Conservation (phyloP, 2,797 vertebrate species). For the Esox masquinongy region DNA sequence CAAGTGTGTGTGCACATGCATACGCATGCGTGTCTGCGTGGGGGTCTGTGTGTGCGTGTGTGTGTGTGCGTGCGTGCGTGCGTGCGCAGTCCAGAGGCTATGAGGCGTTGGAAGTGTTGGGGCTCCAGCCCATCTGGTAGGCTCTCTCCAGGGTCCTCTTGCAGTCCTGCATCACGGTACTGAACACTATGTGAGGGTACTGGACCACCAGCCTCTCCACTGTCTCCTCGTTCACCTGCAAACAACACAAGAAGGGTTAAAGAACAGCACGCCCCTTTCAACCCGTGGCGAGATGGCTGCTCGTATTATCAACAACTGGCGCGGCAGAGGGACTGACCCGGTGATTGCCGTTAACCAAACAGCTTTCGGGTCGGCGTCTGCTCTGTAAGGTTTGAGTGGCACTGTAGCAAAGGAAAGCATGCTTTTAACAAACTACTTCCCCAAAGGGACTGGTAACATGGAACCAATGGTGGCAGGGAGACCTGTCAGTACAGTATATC, state of each 20-base stretch:
- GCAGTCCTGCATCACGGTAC: slow-evolving; percentile 98
- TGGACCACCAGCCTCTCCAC: slow-evolving; percentile 96
- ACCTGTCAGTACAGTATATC: not conserved
- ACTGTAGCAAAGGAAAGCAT: not conserved
- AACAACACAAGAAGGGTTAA: slow-evolving; percentile 24
- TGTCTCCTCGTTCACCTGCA: slow-evolving; percentile 93
- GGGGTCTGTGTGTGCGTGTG: not conserved
- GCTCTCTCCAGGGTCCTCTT: slow-evolving; percentile 97
- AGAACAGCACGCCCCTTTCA: not conserved
- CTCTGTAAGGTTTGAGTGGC: not conserved
- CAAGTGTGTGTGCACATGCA: slow-evolving; percentile 15
- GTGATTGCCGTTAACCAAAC: not conserved
- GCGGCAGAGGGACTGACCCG: not conserved
- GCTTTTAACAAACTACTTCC: not conserved
- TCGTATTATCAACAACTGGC: not conserved
- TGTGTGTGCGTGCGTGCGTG: not conserved
- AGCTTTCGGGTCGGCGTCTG: not conserved
- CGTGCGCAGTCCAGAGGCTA: slow-evolving; percentile 67
- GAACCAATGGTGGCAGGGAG: not conserved
- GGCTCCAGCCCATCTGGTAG: slow-evolving; percentile 99
- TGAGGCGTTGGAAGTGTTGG: slow-evolving; percentile 87
- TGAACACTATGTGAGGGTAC: slow-evolving; percentile 97
- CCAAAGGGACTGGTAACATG: not conserved
- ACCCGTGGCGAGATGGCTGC: not conserved
- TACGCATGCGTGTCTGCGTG: not conserved